Evolutionary conservation across 53 echinoderm and acorn worm species (phyloP), one percentile per base, ranked within the genome.

Genomic region (Holothuria leucospilota): DNA sequence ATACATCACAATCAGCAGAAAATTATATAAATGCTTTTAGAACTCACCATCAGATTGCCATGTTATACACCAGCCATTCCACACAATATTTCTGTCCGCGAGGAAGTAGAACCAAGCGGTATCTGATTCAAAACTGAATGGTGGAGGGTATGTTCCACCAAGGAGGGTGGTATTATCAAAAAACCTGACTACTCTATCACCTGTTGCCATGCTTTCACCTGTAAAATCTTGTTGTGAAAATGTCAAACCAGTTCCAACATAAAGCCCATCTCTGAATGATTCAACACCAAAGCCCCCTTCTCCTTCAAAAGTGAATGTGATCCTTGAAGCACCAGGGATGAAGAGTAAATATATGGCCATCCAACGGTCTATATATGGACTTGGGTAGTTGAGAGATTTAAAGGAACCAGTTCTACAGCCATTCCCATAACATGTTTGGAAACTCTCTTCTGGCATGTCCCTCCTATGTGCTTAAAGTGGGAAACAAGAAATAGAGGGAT

Each of bases 391-490:
- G 69, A 77, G 24, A 58, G 92, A 90, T 23, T 63, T 29, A 68
- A 94, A 94, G 61, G 58, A 88, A 1, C 94, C 93, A 5, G 59
- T 62, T 16, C 7, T 8, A 42, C 94, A 91, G 27, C 30, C 20
- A 13, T 58, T 74, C 23, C 96, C 96, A 68, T 94, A 96, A 59
- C 96, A 94, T 4, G 96, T 94, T 38, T 78, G 88, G n/a, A 96
- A 80, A n/a, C 59, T 18, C 8, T 59, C 60, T 9, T 4, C 14
- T 8, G 16, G 60, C 34, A 24, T 30, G 53, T 80, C 80, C 20
- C 4, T 0, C 10, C 80, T 58, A 34, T 15, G 9, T 21, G 20
- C 80, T 80, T 27, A 6, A 59, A 52, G 29, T 30, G 21, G 80
- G 59, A 60, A 60, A 30, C 28, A 79, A 34, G 40, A 40, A 40